Base-by-base conservation (phyloP, 2,888 invertebrate species). In the Eurytoma californica region DNA sequence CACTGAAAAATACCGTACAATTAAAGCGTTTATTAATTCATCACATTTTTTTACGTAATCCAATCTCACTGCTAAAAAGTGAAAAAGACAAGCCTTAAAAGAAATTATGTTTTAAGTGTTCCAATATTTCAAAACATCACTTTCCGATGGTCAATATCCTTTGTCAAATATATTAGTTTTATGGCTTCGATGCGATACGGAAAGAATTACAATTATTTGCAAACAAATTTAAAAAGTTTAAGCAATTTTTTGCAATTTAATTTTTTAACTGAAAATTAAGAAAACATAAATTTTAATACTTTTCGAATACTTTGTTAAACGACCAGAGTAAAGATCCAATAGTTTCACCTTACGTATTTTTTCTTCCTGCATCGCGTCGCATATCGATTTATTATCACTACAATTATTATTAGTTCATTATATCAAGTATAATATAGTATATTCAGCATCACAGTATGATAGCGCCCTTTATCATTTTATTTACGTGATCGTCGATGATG, bases 391-490 rank as follows among this genome's bases (percentile, higher is more conserved):
- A 72, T 82, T 83, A 83, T 82, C 80, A 82, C 79, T 83, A 84
- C 70, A 76, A 80, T 82, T 82, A 74, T 81, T 73, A 83, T 80
- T 83, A 84, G 85, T 83, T 85, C 84, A 86, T 84, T 88, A 88
- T 88, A 74, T 67, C 75, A 75, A 74, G 67, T 53, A 39, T 55
- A 53, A 58, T 77, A 77, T 70, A 61, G 69, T 72, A 80, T 78
- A 78, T 88, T 88, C 88, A 89, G 87, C 90, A 90, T 90, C 90
- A 90, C 90, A 90, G 90, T 89, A 90, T 87, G 87, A 89, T 90
- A 90, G 89, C 89, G 89, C 89, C 88, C 84, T 88, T 89, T 88
- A 88, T 87, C 47, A 86, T 87, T 86, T 88, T 87, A 66, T 86
- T 88, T 85, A 85, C 85, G 85, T 85, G 86, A 88, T 87, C 87